A percentile compares a stretch with the other conserved stretches of the same genome.
Conservation (phyloP, 2,113 vertebrate species). For the Saccopteryx bilineata region DNA sequence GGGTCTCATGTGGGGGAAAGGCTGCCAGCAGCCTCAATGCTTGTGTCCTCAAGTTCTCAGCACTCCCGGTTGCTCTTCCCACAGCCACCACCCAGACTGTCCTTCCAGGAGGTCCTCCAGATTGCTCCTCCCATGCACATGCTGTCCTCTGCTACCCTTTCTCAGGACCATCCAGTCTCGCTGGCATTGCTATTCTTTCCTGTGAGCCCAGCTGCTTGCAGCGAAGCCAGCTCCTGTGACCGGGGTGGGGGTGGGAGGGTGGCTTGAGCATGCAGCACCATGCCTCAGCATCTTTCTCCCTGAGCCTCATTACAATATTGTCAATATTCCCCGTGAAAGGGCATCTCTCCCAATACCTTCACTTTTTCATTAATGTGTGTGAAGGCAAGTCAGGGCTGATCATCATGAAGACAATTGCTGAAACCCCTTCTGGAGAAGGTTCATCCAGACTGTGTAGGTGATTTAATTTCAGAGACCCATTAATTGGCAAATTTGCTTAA, state of each 20-base stretch:
- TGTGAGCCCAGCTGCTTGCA: slow-evolving; percentile 67
- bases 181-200: background rate
- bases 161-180: background rate
- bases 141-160: background rate
- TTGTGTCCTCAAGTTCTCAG: background rate
- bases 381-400: slow-evolving; percentile 90
- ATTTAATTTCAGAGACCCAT: slow-evolving; percentile 91
- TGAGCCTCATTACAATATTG: slow-evolving; percentile 88
- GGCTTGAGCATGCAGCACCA: slow-evolving; percentile 82
- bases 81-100: background rate
- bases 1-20: fast-evolving
- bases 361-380: slow-evolving; percentile 90
- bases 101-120: background rate
- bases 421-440: slow-evolving; percentile 89
- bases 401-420: slow-evolving; percentile 90
- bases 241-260: background rate
- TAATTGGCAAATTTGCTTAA: slow-evolving; percentile 91
- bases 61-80: background rate
- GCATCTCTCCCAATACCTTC: slow-evolving; percentile 88
- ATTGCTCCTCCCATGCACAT: background rate
- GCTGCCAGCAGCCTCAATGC: background rate
- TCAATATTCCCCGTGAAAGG: slow-evolving; percentile 89
- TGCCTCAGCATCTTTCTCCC: slow-evolving; percentile 74
- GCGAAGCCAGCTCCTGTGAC: slow-evolving; percentile 66
- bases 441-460: slow-evolving; percentile 88